phyloP scores from a whole-genome alignment of 2,113 vertebrate genomes.

The Psettodes erumei region DNA sequence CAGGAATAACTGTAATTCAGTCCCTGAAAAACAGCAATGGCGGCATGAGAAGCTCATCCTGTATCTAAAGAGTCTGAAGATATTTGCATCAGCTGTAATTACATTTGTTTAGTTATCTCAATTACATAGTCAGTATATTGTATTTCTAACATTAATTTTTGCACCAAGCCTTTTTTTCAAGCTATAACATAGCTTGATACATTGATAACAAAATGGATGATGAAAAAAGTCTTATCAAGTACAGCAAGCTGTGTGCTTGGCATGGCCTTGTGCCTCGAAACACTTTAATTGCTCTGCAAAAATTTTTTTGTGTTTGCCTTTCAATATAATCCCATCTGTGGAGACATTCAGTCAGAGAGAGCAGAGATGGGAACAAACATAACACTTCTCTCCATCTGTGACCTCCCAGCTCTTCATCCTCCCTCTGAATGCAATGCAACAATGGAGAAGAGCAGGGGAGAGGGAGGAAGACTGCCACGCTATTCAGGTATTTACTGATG shows the following conservation, averaged over 20 bases:
- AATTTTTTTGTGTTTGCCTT: constrained; percentile 73
- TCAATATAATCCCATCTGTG: constrained; percentile 77
- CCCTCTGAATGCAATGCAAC: constrained; percentile 68
- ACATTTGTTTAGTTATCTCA: neutral
- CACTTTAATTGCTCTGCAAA: constrained; percentile 71
- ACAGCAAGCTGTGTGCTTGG: constrained; percentile 54
- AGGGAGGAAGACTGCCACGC: constrained; percentile 66
- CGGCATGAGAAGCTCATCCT: neutral
- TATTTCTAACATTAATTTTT: neutral
- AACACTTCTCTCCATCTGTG: constrained; percentile 79
- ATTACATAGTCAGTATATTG: neutral
- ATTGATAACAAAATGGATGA: constrained; percentile 39
- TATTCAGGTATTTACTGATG: constrained; percentile 68
- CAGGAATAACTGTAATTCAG: neutral
- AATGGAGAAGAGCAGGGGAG: constrained; percentile 66
- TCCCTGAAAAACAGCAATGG: neutral
- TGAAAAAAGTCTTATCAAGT: constrained; percentile 58
- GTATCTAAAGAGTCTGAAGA: neutral
- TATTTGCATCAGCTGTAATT: constrained; percentile 4
- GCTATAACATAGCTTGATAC: constrained; percentile 25
- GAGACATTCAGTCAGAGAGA: constrained; percentile 75
- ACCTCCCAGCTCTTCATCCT: constrained; percentile 76
- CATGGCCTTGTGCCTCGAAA: constrained; percentile 74
- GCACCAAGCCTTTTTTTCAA: constrained; percentile 10
- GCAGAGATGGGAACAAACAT: constrained; percentile 75